These are phyloP conservation scores for Edolisoma coerulescens DNA, from an alignment of 2,113 vertebrate species.

Conservation along the genomic window DNA sequence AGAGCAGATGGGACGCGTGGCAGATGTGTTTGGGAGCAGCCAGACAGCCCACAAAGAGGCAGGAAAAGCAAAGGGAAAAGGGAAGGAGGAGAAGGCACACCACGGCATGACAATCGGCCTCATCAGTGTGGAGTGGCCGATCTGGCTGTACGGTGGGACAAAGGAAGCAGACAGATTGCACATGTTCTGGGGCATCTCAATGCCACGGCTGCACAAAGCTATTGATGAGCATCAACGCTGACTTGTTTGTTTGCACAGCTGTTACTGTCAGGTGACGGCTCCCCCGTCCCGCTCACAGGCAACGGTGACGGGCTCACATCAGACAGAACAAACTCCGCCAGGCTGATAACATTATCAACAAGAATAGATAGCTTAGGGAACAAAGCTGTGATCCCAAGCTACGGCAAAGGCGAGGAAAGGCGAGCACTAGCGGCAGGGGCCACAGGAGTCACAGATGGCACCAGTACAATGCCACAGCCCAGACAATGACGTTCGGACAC, in stretches of 20 bases:
- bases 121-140: neutral
- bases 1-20: neutral
- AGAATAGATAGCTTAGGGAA: neutral
- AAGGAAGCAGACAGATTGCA: constrained; percentile 24
- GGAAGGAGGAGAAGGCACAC: neutral
- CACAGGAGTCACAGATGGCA: neutral
- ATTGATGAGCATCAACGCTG: neutral
- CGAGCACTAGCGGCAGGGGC: neutral
- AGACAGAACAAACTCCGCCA: neutral
- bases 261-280: neutral
- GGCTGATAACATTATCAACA: neutral
- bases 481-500: accelerated
- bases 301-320: neutral
- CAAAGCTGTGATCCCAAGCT: neutral
- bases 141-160: neutral
- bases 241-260: constrained; percentile 35
- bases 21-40: constrained; percentile 11
- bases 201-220: neutral
- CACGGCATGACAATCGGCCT: neutral
- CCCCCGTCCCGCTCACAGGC: neutral
- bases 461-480: neutral
- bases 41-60: neutral
- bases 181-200: neutral
- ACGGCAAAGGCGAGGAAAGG: neutral
- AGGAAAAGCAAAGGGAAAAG: neutral